phyloP scores from a whole-genome alignment of 1,140 invertebrate genomes.

The Eueides isabella region DNA sequence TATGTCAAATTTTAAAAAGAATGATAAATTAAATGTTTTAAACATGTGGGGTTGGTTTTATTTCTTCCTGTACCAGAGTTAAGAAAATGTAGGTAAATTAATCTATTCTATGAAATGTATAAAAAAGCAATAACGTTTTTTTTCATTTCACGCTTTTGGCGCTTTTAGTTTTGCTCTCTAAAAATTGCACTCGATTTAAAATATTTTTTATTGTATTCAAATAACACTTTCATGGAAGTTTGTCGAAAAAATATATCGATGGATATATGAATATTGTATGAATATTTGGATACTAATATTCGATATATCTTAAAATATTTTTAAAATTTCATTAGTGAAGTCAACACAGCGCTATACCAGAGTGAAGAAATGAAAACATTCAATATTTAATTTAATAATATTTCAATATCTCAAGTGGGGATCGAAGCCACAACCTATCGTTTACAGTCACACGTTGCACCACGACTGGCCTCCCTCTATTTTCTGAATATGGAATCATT shows the following conservation, averaged over 20 bases:
- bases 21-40: constrained; percentile 72
- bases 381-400: too few species aligned
- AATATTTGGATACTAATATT: background rate
- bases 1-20: constrained; percentile 39
- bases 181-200: background rate
- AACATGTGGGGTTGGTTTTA: constrained; percentile 40
- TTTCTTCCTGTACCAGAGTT: background rate
- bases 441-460: too few species aligned
- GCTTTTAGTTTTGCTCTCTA: background rate
- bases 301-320: too few species aligned
- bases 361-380: too few species aligned
- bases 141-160: background rate
- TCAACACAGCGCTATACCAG: too few species aligned
- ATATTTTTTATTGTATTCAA: background rate
- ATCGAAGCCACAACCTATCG: too few species aligned
- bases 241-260: background rate
- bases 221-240: background rate
- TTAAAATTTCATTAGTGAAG: too few species aligned
- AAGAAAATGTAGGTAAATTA: background rate
- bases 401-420: too few species aligned
- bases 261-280: background rate
- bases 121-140: background rate
- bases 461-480: too few species aligned
- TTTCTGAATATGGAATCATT: too few species aligned
- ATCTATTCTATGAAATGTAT: background rate